Conservation (phyloP, 2,113 vertebrate genomes). For the Emydura subglobosa region DNA sequence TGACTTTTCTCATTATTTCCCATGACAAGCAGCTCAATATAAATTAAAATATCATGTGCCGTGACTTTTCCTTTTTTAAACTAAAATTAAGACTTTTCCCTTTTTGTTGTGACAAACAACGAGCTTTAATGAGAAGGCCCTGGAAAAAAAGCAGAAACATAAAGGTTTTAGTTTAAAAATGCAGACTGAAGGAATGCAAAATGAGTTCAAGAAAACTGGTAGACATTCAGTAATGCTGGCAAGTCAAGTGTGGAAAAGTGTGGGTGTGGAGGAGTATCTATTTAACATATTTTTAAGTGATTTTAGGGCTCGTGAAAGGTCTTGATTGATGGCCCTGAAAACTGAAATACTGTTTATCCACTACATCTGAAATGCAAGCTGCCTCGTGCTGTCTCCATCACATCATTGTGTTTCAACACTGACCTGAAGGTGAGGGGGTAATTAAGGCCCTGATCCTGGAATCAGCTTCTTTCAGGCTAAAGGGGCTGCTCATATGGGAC, state of each 20-base stretch:
- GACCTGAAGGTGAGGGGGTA: neutral
- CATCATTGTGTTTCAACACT: neutral
- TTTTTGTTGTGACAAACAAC: neutral
- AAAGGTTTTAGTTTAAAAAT: neutral
- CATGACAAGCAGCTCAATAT: slow-evolving; percentile 10
- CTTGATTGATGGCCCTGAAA: neutral
- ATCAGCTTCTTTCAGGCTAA: neutral
- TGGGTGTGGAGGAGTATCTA: neutral
- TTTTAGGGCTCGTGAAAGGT: neutral
- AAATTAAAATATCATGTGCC: neutral
- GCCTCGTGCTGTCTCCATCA: neutral
- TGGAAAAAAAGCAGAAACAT: neutral
- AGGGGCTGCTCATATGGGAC: neutral
- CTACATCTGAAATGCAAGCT: neutral
- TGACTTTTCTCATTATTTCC: neutral
- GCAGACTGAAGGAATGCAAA: slow-evolving; percentile 11
- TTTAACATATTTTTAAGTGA: neutral
- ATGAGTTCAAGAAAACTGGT: slow-evolving; percentile 11
- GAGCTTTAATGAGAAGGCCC: neutral
- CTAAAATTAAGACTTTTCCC: neutral
- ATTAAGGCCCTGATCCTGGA: neutral
- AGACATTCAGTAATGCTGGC: neutral
- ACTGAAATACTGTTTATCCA: neutral
- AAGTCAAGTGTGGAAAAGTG: neutral
- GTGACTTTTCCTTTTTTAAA: neutral